Evolutionary conservation across 1,140 invertebrate genomes (phyloP), one percentile per base, ranked within the genome.

Genomic region (Diploscapter pachys): DNA sequence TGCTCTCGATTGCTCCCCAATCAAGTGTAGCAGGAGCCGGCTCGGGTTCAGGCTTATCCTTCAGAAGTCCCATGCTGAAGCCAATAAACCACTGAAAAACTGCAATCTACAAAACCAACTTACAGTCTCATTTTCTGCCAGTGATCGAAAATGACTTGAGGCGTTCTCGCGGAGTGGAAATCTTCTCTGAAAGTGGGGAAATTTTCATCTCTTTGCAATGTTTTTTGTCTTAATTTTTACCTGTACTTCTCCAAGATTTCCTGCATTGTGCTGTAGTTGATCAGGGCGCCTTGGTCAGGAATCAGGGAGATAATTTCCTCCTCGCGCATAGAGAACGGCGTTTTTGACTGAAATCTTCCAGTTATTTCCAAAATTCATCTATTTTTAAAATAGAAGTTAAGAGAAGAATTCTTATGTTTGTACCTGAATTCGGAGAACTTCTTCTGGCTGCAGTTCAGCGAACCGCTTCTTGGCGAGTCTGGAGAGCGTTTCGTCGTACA

Each of bases 371-470:
- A 69, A 69, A 54, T n/a, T 55, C 11, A 57, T 55, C 9, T 9
- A 65, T 31, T 9, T 11, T 11, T 11, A 59, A 59, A 59, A 69
- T 57, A 69, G 9, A 57, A 59, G 9, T 59, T 69, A 11, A 69
- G 57, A 54, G 52, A 69, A 53, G n/a, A 69, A 11, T 9, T 8
- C 13, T 13, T 49, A 31, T 8, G 63, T 13, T 31, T 31, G 9
- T 61, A 69, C 67, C 69, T 71, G 69, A 5, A 71, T 64, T n/a
- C 50, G 90, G 5, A 91, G 90, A 54, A 96, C 91, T 63, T 94
- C 88, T 86, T 97, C 94, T 2, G 93, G 92, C 88, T 95, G 93
- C 63, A 98, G 88, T 88, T 95, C 94, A 56, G 92, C 90, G 90
- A 98, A 96, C 0, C 95, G 93, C 76, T 92, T 91, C 5, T 95